phyloP scores from a whole-genome alignment of 2,888 invertebrate genomes.

The Antheraea assamensis region DNA sequence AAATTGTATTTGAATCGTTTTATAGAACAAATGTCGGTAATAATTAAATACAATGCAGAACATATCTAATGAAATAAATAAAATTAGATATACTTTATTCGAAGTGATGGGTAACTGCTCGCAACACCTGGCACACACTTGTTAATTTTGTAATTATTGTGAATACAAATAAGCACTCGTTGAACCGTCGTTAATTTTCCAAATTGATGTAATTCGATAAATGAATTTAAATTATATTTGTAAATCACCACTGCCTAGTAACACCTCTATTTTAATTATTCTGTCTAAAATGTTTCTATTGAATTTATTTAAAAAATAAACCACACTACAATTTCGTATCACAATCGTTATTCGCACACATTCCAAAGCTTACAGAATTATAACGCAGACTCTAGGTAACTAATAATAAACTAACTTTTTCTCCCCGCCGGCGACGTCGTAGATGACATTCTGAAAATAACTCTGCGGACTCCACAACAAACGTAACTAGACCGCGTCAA shows the following conservation, averaged over 20 bases:
- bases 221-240: background rate
- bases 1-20: background rate
- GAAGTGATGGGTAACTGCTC: background rate
- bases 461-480: conserved; percentile 44
- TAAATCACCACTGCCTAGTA: background rate
- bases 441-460: conserved; percentile 73
- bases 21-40: background rate
- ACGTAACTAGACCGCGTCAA: conserved; percentile 59
- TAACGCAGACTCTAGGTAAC: conserved; percentile 27
- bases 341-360: conserved; percentile 14
- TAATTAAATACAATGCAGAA: background rate
- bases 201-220: background rate
- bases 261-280: background rate
- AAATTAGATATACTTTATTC: background rate
- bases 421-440: conserved; percentile 63
- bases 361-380: conserved; percentile 20
- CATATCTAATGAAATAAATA: background rate
- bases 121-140: background rate
- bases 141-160: background rate
- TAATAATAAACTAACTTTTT: conserved; percentile 72
- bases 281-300: background rate
- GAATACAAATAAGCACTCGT: background rate
- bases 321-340: background rate
- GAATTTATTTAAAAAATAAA: background rate
- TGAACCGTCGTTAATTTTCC: background rate